A percentile compares a stretch with the other conserved stretches of the same genome.
Conservation (phyloP, 53 echinoderm and acorn worm species). For the Paracentrotus lividus region DNA sequence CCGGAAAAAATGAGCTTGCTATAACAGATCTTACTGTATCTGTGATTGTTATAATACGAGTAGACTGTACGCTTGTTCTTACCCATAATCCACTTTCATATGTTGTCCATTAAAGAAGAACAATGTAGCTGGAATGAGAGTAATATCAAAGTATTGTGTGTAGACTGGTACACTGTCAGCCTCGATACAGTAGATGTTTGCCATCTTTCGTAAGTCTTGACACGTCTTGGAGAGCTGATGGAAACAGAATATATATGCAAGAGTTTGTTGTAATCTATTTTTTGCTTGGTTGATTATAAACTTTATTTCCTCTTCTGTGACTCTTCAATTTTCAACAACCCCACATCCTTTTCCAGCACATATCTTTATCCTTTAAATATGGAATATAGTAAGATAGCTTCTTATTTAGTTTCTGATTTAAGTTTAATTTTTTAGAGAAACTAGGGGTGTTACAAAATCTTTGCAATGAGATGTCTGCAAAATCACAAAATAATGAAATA, state of each 20-base stretch:
- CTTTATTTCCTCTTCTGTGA: neutral
- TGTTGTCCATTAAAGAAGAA: conserved; percentile 99
- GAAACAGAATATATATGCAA: neutral
- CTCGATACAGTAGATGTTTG: conserved; percentile 85
- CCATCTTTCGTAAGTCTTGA: conserved; percentile 92
- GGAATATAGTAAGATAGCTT: too few species aligned
- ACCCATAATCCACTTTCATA: conserved; percentile 99
- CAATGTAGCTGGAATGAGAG: conserved; percentile 92
- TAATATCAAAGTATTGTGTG: conserved; percentile 92
- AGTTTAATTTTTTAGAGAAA: too few species aligned
- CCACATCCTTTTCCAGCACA: too few species aligned
- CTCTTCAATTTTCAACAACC: too few species aligned
- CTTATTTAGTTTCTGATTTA: too few species aligned
- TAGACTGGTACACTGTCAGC: conserved; percentile 88
- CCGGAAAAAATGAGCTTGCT: neutral
- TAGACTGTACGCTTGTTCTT: too few species aligned
- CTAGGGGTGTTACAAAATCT: too few species aligned
- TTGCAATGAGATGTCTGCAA: too few species aligned
- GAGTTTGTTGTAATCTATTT: neutral
- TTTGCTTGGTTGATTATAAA: neutral
- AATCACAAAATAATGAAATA: too few species aligned
- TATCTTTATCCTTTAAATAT: too few species aligned
- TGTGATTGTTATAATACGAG: too few species aligned
- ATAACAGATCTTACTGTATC: neutral
- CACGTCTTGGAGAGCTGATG: conserved; percentile 88